A percentile compares a stretch with the other conserved stretches of the same genome.
Evolutionary conservation across 2,797 vertebrate species (phyloP).

Genomic region (Thaleichthys pacificus): DNA sequence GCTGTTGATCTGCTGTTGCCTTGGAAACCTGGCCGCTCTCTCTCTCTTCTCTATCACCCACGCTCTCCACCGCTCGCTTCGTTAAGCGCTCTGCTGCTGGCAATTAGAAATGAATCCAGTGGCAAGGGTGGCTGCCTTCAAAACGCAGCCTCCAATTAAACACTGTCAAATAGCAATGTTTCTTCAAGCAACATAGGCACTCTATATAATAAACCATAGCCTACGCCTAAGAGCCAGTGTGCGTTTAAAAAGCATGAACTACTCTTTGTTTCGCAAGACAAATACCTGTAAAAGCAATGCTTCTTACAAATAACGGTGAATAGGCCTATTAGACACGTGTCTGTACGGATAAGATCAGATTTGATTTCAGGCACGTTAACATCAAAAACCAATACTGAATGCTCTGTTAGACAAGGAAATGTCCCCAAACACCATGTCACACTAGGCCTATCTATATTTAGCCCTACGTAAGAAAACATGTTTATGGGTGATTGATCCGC

Average conservation of each 20-base stretch:
- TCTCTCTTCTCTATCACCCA: conserved; percentile 31
- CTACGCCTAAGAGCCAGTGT: conserved; percentile 61
- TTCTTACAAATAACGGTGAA: conserved; percentile 25
- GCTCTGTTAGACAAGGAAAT: not conserved
- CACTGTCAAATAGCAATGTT: conserved; percentile 72
- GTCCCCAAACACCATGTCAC: not conserved
- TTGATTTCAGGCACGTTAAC: conserved; percentile 1
- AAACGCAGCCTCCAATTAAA: conserved; percentile 80
- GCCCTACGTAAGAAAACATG: not conserved
- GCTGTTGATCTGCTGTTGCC: conserved; percentile 71
- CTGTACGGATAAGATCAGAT: conserved; percentile 16
- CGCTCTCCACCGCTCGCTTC: conserved; percentile 69
- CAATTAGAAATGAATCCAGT: conserved; percentile 81
- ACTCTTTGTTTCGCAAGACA: conserved; percentile 42
- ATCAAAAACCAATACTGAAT: not conserved
- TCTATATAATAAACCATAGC: conserved; percentile 60
- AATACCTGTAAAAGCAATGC: conserved; percentile 50
- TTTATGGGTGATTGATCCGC: conserved; percentile 5
- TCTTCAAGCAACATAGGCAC: conserved; percentile 67
- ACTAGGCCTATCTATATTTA: not conserved
- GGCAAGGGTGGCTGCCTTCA: conserved; percentile 74
- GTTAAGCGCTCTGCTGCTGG: conserved; percentile 79
- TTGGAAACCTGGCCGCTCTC: conserved; percentile 80
- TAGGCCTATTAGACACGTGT: conserved; percentile 11
- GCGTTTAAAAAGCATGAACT: conserved; percentile 46